phyloP scores from a whole-genome alignment of 2,797 vertebrate species.

The Ptychadena robeensis region DNA sequence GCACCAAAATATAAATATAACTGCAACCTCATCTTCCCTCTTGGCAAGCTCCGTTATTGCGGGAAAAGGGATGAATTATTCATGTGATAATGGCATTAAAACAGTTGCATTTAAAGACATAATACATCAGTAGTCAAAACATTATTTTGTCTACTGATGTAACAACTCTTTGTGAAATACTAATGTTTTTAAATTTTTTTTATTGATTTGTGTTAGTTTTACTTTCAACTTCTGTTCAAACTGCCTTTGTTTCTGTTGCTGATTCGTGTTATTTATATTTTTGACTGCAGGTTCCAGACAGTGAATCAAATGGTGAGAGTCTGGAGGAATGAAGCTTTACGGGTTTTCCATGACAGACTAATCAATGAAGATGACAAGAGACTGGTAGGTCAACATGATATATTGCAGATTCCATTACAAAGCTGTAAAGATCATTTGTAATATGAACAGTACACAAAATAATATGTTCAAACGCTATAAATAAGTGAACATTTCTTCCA shows the following conservation, averaged over 20 bases:
- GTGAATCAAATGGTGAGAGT: slow-evolving; percentile 89
- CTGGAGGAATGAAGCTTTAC: slow-evolving; percentile 95
- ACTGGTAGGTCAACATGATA: slow-evolving; percentile 76
- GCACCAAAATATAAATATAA: not conserved
- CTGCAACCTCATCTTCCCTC: not conserved
- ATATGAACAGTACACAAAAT: not conserved
- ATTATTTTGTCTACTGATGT: too few relatives aligned
- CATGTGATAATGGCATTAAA: too few relatives aligned
- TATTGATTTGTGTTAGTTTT: too few relatives aligned
- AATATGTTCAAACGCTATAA: not conserved
- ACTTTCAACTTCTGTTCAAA: too few relatives aligned
- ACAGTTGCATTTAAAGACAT: not conserved
- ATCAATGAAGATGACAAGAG: slow-evolving; percentile 88
- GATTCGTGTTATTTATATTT: not conserved
- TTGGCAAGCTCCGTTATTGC: too few relatives aligned
- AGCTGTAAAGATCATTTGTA: not conserved
- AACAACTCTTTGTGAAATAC: too few relatives aligned
- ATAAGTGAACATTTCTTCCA: not conserved
- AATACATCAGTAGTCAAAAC: not conserved
- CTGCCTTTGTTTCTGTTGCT: too few relatives aligned
- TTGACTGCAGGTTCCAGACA: slow-evolving; percentile 80
- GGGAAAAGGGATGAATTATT: too few relatives aligned
- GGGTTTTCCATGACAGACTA: slow-evolving; percentile 94
- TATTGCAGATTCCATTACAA: too few relatives aligned
- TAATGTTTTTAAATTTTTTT: too few relatives aligned